A percentile compares a stretch with the other conserved stretches of the same genome.
Conservation (phyloP, 2,888 invertebrate species). For the Eilema caniola region DNA sequence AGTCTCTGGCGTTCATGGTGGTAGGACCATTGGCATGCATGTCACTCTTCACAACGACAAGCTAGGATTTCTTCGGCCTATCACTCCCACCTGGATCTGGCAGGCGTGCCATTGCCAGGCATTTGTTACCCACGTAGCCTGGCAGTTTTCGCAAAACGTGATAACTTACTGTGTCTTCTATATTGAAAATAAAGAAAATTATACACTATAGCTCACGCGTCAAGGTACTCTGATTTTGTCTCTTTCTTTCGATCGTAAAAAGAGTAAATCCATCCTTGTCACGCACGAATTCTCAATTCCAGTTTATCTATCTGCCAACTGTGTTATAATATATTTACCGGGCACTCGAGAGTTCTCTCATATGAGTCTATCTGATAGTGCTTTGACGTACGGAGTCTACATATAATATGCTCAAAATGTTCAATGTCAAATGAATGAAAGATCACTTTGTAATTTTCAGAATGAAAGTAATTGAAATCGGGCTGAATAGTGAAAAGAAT, state of each 20-base stretch:
- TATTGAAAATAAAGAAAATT: too few relatives aligned
- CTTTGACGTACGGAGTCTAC: slow-evolving; percentile 2
- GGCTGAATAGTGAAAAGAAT: not conserved
- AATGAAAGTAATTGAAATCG: not conserved
- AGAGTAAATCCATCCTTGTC: not conserved
- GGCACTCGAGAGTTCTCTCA: slow-evolving; percentile 13
- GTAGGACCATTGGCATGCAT: too few relatives aligned
- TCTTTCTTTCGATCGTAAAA: not conserved
- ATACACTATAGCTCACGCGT: not conserved
- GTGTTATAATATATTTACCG: not conserved
- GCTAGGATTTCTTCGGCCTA: too few relatives aligned
- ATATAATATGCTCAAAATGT: not conserved
- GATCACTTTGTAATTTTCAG: not conserved
- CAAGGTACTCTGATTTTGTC: not conserved
- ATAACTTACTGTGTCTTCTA: too few relatives aligned
- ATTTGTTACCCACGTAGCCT: too few relatives aligned
- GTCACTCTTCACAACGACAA: too few relatives aligned
- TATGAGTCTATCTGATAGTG: slow-evolving; percentile 15
- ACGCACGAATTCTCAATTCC: slow-evolving; percentile 5
- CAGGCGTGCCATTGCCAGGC: too few relatives aligned
- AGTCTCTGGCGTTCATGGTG: too few relatives aligned
- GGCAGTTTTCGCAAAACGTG: too few relatives aligned
- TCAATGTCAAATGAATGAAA: not conserved
- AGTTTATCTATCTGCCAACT: not conserved
- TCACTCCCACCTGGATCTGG: too few relatives aligned